Evolutionary conservation across 2,113 vertebrate species (phyloP).

Genomic region (Cervus canadensis): DNA sequence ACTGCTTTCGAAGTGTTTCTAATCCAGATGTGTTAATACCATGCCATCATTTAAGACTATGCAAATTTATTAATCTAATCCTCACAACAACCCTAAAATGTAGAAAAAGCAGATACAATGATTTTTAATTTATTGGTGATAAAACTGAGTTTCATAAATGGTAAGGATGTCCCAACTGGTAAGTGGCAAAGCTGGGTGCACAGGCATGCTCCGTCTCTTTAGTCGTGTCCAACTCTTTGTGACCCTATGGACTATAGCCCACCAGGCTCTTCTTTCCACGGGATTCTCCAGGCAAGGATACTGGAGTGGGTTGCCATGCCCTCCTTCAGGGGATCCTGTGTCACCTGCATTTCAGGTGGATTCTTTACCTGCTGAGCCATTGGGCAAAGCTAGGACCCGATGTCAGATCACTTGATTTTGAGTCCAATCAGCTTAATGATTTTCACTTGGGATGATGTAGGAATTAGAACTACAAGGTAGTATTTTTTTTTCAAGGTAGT

Average conservation of each 20-base stretch:
- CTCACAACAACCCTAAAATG: not conserved
- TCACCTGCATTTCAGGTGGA: not conserved
- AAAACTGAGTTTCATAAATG: not conserved
- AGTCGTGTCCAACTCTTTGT: not conserved
- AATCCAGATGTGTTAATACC: not conserved
- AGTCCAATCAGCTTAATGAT: not conserved
- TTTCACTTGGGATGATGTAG: not conserved
- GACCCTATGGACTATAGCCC: not conserved
- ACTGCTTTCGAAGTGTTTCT: slow-evolving; percentile 12
- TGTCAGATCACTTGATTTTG: not conserved
- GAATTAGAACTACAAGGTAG: not conserved
- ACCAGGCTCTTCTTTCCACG: not conserved
- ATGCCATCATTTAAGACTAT: not conserved
- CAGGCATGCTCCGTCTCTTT: not conserved
- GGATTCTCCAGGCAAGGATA: not conserved
- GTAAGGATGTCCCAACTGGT: not conserved
- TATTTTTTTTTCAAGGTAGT: not conserved
- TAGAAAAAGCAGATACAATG: not conserved
- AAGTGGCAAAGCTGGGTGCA: not conserved
- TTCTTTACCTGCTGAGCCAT: not conserved
- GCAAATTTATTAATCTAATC: not conserved
- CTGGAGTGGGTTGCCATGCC: not conserved
- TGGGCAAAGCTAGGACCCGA: not conserved
- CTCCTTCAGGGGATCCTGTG: not conserved
- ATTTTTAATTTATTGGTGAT: not conserved